These are phyloP conservation scores for Phyllotreta striolata DNA, from an alignment of 2,888 invertebrate species.

Conservation along the genomic window DNA sequence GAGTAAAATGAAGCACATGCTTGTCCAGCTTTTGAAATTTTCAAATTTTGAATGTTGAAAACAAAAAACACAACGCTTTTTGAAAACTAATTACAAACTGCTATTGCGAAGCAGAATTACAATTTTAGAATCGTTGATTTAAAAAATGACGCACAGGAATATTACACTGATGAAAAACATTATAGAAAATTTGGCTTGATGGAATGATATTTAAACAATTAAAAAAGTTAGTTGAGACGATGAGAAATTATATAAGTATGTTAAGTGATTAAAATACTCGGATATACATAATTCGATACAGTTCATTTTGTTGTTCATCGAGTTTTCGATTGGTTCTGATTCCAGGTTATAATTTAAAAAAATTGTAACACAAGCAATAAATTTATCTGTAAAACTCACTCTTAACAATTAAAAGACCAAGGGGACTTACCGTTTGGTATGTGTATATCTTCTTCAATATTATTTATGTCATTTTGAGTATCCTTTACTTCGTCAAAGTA, in stretches of 20 bases:
- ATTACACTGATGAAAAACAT: conserved; percentile 8
- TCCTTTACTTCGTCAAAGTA: conserved; percentile 58
- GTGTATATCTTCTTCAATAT: conserved; percentile 53
- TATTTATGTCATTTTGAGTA: conserved; percentile 51
- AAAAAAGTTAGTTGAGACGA: neutral
- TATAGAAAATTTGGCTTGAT: neutral
- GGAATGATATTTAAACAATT: conserved; percentile 7
- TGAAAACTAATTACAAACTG: neutral
- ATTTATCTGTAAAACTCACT: conserved; percentile 6
- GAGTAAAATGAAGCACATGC: no score
- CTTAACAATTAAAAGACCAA: conserved; percentile 1
- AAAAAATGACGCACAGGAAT: conserved; percentile 8
- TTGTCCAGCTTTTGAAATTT: no score
- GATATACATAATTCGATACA: no score
- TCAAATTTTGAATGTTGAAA: no score
- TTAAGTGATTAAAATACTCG: neutral
- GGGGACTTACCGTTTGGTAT: conserved; percentile 53
- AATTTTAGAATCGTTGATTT: conserved; percentile 1
- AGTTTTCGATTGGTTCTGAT: no score
- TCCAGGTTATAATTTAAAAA: neutral
- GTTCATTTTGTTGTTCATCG: neutral
- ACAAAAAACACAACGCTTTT: no score
- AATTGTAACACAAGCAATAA: no score
- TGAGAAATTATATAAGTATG: conserved; percentile 4
- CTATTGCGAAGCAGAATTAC: neutral